Percentiles rank a stretch among this genome's conserved stretches.
Evolutionary conservation across 2,888 invertebrate genomes (phyloP).

Genomic region (Hydriomena furcata): DNA sequence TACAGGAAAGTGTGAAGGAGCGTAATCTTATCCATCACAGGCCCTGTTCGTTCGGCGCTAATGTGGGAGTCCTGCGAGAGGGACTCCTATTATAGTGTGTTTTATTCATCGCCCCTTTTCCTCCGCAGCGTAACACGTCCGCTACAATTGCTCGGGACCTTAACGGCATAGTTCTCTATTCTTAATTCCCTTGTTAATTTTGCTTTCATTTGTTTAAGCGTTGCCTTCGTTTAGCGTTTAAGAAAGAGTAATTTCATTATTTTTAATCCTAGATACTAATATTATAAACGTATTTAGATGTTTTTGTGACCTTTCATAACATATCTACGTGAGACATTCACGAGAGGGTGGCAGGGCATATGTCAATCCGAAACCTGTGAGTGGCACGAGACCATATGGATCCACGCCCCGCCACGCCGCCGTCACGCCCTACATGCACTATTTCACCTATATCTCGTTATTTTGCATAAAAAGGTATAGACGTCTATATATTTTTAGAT

Average conservation of each 20-base stretch:
- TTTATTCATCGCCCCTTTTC: slow-evolving; percentile 72
- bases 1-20: slow-evolving; percentile 37
- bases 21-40: slow-evolving; percentile 73
- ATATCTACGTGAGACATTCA: too few species aligned
- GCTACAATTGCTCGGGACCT: slow-evolving; percentile 59
- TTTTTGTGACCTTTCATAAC: too few species aligned
- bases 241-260: not conserved
- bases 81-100: slow-evolving; percentile 68
- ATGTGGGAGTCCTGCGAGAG: slow-evolving; percentile 68
- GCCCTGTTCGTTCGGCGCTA: slow-evolving; percentile 69
- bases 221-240: slow-evolving; percentile 38
- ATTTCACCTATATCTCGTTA: too few species aligned
- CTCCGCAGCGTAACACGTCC: slow-evolving; percentile 56
- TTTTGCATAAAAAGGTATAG: too few species aligned
- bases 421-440: too few species aligned
- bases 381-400: too few species aligned
- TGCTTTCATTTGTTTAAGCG: slow-evolving; percentile 60
- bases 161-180: slow-evolving; percentile 66
- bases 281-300: too few species aligned
- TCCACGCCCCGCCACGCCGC: too few species aligned
- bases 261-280: too few species aligned
- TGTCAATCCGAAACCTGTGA: too few species aligned
- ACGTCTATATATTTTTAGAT: too few species aligned
- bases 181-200: slow-evolving; percentile 66
- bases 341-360: too few species aligned